phyloP scores from a whole-genome alignment of 2,888 invertebrate species.

The Cyaniris semiargus region DNA sequence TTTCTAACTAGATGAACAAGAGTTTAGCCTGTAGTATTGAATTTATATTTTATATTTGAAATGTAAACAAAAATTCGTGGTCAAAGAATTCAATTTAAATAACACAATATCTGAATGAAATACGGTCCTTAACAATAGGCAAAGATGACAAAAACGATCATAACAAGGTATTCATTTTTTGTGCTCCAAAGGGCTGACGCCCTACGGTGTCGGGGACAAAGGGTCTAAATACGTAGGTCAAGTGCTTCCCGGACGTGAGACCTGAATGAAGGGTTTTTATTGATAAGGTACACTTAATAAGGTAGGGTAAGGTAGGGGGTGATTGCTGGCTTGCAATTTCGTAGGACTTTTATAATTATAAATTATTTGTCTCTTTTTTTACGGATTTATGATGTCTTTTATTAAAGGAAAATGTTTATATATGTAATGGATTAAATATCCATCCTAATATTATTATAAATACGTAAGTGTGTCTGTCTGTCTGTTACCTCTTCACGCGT shows the following conservation, averaged over 20 bases:
- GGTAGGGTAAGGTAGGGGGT: background rate
- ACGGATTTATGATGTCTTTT: background rate
- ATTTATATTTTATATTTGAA: too few relatives aligned
- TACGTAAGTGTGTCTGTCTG: too few relatives aligned
- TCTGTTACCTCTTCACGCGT: too few relatives aligned
- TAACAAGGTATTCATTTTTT: conserved; percentile 47
- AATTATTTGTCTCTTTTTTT: background rate
- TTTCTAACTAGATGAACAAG: too few relatives aligned
- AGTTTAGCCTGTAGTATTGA: too few relatives aligned
- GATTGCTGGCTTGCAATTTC: background rate
- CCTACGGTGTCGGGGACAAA: conserved; percentile 68
- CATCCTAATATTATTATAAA: too few relatives aligned
- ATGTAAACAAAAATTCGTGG: background rate
- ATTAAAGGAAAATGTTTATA: background rate
- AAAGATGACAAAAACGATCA: conserved; percentile 53
- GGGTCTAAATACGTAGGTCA: conserved; percentile 76
- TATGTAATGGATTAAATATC: background rate
- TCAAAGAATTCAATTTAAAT: background rate
- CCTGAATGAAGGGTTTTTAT: conserved; percentile 68
- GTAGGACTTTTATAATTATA: background rate
- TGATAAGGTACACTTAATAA: conserved; percentile 48
- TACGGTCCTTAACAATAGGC: conserved; percentile 43
- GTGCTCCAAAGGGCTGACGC: conserved; percentile 65
- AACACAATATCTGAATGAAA: conserved; percentile 6
- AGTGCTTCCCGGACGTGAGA: conserved; percentile 75